A percentile compares a stretch with the other conserved stretches of the same genome.
Evolutionary conservation across 2,888 invertebrate species (phyloP).

Genomic region (Philaethria dido): DNA sequence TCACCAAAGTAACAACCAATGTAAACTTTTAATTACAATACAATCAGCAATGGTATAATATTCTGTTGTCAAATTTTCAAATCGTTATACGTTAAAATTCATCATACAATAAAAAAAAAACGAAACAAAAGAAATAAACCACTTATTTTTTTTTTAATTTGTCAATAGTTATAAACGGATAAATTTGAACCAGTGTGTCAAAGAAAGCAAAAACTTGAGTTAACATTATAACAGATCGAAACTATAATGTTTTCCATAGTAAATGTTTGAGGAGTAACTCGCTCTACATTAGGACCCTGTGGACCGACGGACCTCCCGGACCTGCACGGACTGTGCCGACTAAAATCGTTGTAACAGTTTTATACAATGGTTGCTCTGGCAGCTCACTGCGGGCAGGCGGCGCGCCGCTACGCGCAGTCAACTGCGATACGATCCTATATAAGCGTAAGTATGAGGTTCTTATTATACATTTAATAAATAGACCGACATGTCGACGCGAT

Average conservation of each 20-base stretch:
- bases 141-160: no score
- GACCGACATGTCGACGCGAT: constrained; percentile 25
- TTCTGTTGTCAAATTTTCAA: constrained; percentile 8
- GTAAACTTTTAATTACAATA: constrained; percentile 18
- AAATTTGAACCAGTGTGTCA: not conserved
- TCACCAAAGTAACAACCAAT: constrained; percentile 12
- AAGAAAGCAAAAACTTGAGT: not conserved
- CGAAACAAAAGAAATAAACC: no score
- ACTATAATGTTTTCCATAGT: constrained; percentile 8
- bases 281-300: constrained; percentile 76
- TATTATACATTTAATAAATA: constrained; percentile 45
- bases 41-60: constrained; percentile 11
- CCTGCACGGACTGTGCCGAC: constrained; percentile 57
- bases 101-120: constrained; percentile 13
- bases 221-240: not conserved
- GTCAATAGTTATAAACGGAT: not conserved
- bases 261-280: constrained; percentile 45
- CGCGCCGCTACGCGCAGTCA: constrained; percentile 42
- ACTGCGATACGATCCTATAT: constrained; percentile 52
- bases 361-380: constrained; percentile 48
- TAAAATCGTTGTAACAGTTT: constrained; percentile 67
- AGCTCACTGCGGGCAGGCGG: constrained; percentile 42
- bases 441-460: constrained; percentile 60
- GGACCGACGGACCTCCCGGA: constrained; percentile 64
- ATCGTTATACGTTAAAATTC: constrained; percentile 4